Base-by-base conservation (phyloP, 2,888 invertebrate genomes). In the Leistus spinibarbis region DNA sequence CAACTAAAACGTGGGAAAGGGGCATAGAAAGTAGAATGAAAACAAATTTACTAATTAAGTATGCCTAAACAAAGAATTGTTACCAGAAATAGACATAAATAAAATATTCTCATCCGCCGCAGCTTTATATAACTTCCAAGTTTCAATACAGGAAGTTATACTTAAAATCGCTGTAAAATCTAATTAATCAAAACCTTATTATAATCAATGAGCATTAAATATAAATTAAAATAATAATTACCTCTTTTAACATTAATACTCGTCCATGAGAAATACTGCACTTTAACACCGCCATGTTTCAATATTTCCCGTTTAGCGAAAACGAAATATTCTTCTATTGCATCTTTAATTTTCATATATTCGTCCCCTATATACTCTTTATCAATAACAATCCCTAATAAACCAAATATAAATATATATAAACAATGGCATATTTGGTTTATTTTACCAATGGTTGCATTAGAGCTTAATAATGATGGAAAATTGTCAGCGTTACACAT, bases 111-210 rank as follows among this genome's bases (percentile, higher is more conserved):
- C 91, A 76, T 88, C 88, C 80, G 89, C 88, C 0, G 91, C 89
- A 0, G 88, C 85, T 69, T 89, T 87, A 82, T 90, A 93, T 69
- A 95, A 86, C 5, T 88, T 87, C 95, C 95, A 95, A 0, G 94
- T 93, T 76, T 90, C 90, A 73, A 88, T 82, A 82, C 95, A 95
- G 2, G 92, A 90, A n/a, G 92, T 90, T 65, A 94, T 86, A 57
- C 92, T 92, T 77, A 95, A 88, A 69, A 94, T 89, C 24, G 92
- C 92, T 64, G 92, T 86, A 79, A 91, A 91, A 83, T 93, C 94
- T 94, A 71, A 70, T 80, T 66, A 77, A 74, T n/a, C 63, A 22
- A 54, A 75, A 71, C 53, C 56, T 2, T 40, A 40, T 40, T 60
- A 60, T 3, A 60, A 22, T 62, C 24, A 23, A 60, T 62, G 22